Conservation (phyloP, 1,140 invertebrate species). For the Lepidotrigona ventralis region DNA sequence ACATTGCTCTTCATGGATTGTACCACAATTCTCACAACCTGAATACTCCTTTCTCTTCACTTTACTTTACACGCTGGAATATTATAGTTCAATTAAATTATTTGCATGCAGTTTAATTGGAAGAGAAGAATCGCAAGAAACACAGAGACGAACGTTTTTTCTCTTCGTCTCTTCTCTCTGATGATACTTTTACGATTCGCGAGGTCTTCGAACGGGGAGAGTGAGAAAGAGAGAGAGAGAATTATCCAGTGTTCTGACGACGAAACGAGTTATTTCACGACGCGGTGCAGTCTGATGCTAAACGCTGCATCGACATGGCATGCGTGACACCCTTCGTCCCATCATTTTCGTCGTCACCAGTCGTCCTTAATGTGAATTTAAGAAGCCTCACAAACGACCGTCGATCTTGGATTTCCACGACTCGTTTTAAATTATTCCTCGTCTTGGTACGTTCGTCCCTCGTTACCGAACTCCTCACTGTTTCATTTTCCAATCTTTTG, state of each 20-base stretch:
- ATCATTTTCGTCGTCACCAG: conserved; percentile 26
- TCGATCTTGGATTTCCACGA: conserved; percentile 16
- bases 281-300: conserved; percentile 3
- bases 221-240: neutral
- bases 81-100: no score
- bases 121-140: no score
- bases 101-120: no score
- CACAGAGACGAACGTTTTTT: no score
- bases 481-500: neutral
- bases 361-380: conserved; percentile 31
- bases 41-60: no score
- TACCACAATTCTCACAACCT: no score
- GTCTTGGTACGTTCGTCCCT: neutral
- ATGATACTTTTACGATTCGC: neutral
- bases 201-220: neutral
- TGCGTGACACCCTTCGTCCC: conserved; percentile 27
- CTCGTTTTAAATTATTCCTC: conserved; percentile 23
- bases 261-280: conserved; percentile 4
- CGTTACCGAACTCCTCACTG: neutral
- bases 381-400: conserved; percentile 18
- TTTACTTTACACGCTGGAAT: no score
- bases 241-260: conserved; percentile 13
- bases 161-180: no score
- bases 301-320: conserved; percentile 20
- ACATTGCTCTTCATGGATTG: no score